A percentile compares a stretch with the other conserved stretches of the same genome.
Evolutionary conservation across 2,888 invertebrate species (phyloP).

Genomic region (Epistrophe grossulariae): DNA sequence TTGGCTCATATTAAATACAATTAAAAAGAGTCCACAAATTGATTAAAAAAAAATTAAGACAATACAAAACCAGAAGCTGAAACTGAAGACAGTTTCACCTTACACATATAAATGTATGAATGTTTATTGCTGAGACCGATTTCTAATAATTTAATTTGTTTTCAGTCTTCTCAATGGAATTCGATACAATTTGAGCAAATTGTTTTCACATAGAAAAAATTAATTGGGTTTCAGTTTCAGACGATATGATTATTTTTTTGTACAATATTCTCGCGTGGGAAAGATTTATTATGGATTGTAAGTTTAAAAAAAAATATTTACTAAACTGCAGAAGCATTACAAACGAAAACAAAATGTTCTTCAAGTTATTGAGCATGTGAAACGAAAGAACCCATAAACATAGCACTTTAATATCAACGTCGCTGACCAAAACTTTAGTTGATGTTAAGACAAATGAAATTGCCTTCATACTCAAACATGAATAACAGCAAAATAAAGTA

Average conservation of each 20-base stretch:
- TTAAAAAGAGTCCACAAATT: constrained; percentile 14
- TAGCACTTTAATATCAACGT: too few species aligned
- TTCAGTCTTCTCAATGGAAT: not conserved
- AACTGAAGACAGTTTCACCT: not conserved
- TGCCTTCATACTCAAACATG: too few species aligned
- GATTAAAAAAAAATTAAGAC: not conserved
- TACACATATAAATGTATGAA: not conserved
- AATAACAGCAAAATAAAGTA: too few species aligned
- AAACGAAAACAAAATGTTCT: too few species aligned
- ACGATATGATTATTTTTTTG: not conserved
- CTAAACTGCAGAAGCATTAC: too few species aligned
- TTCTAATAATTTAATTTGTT: not conserved
- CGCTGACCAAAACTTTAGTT: too few species aligned
- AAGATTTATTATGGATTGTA: not conserved
- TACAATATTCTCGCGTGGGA: not conserved
- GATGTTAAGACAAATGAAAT: too few species aligned
- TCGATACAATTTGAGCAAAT: not conserved
- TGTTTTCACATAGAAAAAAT: not conserved
- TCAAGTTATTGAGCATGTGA: too few species aligned
- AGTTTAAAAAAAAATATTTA: not conserved
- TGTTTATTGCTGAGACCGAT: not conserved
- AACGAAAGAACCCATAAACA: too few species aligned
- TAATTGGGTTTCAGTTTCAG: not conserved
- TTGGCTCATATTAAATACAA: constrained; percentile 23
- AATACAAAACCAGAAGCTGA: not conserved